Base-by-base conservation (phyloP, 1,140 invertebrate species). In the Diorhabda elongata region DNA sequence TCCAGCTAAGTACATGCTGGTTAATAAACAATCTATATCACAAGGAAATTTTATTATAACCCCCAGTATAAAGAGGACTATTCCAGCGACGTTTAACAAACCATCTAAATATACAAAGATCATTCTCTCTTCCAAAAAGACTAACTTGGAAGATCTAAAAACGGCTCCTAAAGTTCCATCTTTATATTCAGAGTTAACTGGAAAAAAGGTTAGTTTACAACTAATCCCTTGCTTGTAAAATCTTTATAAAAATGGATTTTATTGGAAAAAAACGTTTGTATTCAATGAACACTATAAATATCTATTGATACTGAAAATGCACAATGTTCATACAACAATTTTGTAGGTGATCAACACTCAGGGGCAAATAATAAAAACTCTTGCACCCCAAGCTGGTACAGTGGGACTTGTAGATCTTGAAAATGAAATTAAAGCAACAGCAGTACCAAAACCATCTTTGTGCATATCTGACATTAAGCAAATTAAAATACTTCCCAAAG, bases 91-190 rank as follows among this genome's bases (percentile, higher is more conserved):
- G 4, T 44, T 71, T 4, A 45, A 44, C 5, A 71, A 74, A 65
- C 69, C 78, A 4, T 77, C 78, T 42, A 86, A 86, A 67, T 86
- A 83, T 65, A 85, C 84, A 0, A 85, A 86, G 74, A 86, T 86
- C 57, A 85, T 86, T 72, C 69, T 86, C 44, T 82, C 64, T 57
- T 64, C 84, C 3, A 86, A 85, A 65, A 81, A 81, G 71, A 52
- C 71, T n/a, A 62, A 61, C 11, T 7, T 57, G 42, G 66, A 70
- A 66, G 74, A 73, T 62, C 26, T 42, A 11, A 72, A 73, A 61
- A 42, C 52, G 11, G n/a, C 11, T 47, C 42, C 64, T 41, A 67
- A 67, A 66, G 70, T 71, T n/a, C 56, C 42, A n/a, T 65, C 43
- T 65, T 44, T 72, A 43, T 67, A 67, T 8, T 52, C 71, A 41